These are phyloP conservation scores for Perca schrenkii DNA, from an alignment of 2,113 vertebrate genomes.

Conservation along the genomic window DNA sequence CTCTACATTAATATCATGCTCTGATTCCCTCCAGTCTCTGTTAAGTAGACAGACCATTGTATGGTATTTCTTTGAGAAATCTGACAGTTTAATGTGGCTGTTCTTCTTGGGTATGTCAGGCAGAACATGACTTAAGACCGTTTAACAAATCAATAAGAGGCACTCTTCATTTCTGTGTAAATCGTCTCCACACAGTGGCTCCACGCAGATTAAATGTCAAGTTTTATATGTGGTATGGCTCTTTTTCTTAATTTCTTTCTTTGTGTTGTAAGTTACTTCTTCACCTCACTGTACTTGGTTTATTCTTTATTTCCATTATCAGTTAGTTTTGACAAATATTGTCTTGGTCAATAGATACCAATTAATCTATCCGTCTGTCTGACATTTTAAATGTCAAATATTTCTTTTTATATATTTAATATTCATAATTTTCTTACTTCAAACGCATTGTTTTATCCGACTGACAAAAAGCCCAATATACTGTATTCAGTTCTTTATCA, in stretches of 20 bases:
- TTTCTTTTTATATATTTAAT: too few species aligned
- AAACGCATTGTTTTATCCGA: not conserved
- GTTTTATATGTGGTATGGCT: not conserved
- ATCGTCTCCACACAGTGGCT: not conserved
- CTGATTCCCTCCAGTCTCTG: not conserved
- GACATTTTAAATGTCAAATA: not conserved
- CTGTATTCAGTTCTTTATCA: not conserved
- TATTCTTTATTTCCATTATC: not conserved
- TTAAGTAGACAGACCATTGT: not conserved
- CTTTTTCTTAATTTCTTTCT: not conserved
- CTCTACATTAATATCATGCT: conserved; percentile 11
- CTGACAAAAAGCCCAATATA: not conserved
- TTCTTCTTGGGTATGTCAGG: not conserved
- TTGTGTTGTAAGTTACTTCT: not conserved
- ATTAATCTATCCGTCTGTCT: too few species aligned
- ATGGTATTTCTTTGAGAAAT: not conserved
- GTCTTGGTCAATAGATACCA: not conserved
- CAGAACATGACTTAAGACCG: conserved; percentile 13
- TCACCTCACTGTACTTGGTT: not conserved
- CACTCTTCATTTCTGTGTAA: not conserved
- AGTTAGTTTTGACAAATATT: not conserved
- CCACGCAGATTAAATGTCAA: conserved; percentile 16
- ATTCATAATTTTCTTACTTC: too few species aligned
- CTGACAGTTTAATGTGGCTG: conserved; percentile 27
- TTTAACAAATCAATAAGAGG: conserved; percentile 17